These are phyloP conservation scores for Sarotherodon lohbergeri DNA, from an alignment of 2,113 vertebrate genomes.

Conservation along the genomic window DNA sequence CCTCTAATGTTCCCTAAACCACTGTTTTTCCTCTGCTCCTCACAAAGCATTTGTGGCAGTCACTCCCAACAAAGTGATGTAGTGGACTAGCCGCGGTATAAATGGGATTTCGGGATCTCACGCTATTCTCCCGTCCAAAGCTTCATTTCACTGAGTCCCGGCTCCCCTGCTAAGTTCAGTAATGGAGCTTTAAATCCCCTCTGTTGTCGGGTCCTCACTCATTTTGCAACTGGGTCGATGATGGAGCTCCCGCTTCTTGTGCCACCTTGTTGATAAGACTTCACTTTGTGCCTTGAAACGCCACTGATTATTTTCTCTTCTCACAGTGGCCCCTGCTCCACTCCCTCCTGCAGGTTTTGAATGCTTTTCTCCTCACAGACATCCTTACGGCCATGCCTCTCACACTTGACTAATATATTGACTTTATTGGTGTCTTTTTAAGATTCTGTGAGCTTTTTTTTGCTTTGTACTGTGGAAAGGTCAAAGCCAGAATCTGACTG, in stretches of 20 bases:
- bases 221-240: constrained; percentile 35
- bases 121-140: constrained; percentile 36
- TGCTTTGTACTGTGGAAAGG: constrained; percentile 39
- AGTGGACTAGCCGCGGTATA: constrained; percentile 26
- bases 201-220: constrained; percentile 40
- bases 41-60: constrained; percentile 14
- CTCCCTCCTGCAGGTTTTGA: constrained; percentile 2
- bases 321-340: background rate
- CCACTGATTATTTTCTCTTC: constrained; percentile 51
- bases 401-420: constrained; percentile 16
- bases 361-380: background rate
- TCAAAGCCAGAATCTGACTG: constrained; percentile 3
- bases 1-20: constrained; percentile 26
- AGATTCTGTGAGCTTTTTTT: background rate
- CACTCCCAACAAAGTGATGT: constrained; percentile 32
- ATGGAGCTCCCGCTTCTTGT: constrained; percentile 45
- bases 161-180: constrained; percentile 57
- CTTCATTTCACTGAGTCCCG: constrained; percentile 34
- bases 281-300: constrained; percentile 48
- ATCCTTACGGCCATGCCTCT: constrained; percentile 22
- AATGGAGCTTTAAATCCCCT: constrained; percentile 63
- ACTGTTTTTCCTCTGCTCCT: background rate
- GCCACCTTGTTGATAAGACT: constrained; percentile 66
- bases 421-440: constrained; percentile 25
- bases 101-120: constrained; percentile 43